These are phyloP conservation scores for Crotalus viridis DNA, from an alignment of 2,113 vertebrate species.

Conservation along the genomic window DNA sequence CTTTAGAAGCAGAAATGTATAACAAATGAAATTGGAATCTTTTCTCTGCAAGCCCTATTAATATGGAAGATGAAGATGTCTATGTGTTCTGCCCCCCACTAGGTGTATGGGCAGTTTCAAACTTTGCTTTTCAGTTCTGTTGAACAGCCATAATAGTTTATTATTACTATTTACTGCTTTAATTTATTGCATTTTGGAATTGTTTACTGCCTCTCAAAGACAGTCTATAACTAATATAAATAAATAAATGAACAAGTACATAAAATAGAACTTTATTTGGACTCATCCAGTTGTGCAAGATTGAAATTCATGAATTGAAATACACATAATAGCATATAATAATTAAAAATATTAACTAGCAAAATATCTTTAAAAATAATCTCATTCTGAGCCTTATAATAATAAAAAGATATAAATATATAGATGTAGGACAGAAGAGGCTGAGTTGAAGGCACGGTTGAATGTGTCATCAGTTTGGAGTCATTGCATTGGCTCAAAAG, in stretches of 20 bases:
- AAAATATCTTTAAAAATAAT: background rate
- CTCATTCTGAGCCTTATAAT: background rate
- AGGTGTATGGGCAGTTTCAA: background rate
- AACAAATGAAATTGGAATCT: background rate
- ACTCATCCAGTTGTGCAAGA: background rate
- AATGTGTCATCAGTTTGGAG: too few species aligned
- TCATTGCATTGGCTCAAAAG: too few species aligned
- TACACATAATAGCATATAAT: background rate
- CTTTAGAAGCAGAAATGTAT: background rate
- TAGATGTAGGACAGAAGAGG: background rate
- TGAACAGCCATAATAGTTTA: background rate
- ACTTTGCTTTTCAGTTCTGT: background rate
- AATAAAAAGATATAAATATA: background rate
- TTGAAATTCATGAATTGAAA: background rate
- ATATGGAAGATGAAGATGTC: background rate
- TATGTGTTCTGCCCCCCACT: background rate
- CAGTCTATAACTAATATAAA: background rate
- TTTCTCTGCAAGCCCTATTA: background rate
- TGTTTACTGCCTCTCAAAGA: background rate
- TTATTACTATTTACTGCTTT: background rate
- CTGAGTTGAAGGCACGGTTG: too few species aligned
- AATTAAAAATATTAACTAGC: background rate
- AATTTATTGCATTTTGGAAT: background rate
- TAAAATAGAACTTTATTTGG: background rate
- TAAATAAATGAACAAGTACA: background rate